Base-by-base conservation (phyloP, 2,888 invertebrate species). In the Aphrophora alni region DNA sequence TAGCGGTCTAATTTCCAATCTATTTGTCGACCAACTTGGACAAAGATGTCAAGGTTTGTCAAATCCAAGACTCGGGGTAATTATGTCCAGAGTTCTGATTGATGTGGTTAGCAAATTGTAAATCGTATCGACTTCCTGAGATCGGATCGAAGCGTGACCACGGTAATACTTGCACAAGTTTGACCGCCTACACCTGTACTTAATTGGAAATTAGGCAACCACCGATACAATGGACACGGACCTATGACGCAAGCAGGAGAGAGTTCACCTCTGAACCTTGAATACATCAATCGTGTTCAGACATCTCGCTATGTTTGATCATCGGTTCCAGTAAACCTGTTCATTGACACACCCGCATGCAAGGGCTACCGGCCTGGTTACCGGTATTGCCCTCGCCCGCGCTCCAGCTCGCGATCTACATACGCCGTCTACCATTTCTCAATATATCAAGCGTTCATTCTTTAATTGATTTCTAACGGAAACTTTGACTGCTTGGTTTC, bases 201-300 rank as follows among this genome's bases (percentile, higher is more conserved):
- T 59, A 59, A 59, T 59, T 59, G 59, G 59, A 59, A 59, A 59
- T 59, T 59, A 59, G 59, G 59, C 59, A 59, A 59, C 59, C 59
- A 21, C 21, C 59, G 59, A 59, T 59, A 59, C 59, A 59, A 59
- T 59, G 59, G 59, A 3, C n/a, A 21, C 44, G 17, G 44, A 14
- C 59, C 59, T 4, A 21, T 59, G 59, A 59, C 59, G 59, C 14
- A n/a, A 59, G 12, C 1, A 21, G 21, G 59, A 59, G 59, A 59
- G 59, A 59, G 59, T 59, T 59, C 59, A 59, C 59, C 59, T 59
- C 59, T 59, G 59, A 59, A 59, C 59, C 14, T 3, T 21, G 59
- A 59, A 59, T 21, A 59, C 59, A 59, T 59, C 59, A 59, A 59
- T 59, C 59, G 59, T 59, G 59, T 21, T 59, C 59, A 59, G 59